phyloP scores from a whole-genome alignment of 2,797 vertebrate genomes.

The Ambastaia sidthimunki region DNA sequence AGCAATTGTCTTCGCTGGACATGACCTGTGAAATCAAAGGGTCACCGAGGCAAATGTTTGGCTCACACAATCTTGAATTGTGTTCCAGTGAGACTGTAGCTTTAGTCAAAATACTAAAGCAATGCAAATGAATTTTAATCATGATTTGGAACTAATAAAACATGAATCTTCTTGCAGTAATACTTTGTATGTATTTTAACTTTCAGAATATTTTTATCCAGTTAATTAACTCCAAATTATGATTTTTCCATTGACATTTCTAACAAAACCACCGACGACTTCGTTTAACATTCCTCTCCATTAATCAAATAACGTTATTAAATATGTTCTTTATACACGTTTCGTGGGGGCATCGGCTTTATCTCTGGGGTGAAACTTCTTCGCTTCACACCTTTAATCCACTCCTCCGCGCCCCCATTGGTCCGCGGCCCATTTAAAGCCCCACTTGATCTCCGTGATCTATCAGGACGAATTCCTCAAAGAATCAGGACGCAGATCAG shows the following conservation, averaged over 20 bases:
- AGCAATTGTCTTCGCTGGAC: background rate
- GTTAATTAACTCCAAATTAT: no score
- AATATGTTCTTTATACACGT: background rate
- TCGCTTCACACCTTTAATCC: conserved; percentile 79
- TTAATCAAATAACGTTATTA: conserved; percentile 1
- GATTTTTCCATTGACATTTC: no score
- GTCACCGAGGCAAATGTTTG: background rate
- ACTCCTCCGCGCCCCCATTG: conserved; percentile 79
- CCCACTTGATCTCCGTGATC: conserved; percentile 59
- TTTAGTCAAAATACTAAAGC: background rate
- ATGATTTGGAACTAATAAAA: background rate
- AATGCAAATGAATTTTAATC: background rate
- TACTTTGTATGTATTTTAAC: background rate
- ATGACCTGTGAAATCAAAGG: background rate
- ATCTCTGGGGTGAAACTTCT: conserved; percentile 59
- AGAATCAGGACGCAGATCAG: conserved; percentile 14
- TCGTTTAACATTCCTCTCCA: background rate
- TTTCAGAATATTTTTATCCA: background rate
- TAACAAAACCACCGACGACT: background rate
- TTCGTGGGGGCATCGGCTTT: conserved; percentile 45
- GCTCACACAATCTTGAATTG: background rate
- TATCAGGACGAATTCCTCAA: conserved; percentile 37
- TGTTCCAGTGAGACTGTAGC: background rate
- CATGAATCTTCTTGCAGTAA: background rate
- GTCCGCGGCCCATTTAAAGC: conserved; percentile 72